Evolutionary conservation across 1,140 invertebrate species (phyloP).

Genomic region (Heliconius melpomene): DNA sequence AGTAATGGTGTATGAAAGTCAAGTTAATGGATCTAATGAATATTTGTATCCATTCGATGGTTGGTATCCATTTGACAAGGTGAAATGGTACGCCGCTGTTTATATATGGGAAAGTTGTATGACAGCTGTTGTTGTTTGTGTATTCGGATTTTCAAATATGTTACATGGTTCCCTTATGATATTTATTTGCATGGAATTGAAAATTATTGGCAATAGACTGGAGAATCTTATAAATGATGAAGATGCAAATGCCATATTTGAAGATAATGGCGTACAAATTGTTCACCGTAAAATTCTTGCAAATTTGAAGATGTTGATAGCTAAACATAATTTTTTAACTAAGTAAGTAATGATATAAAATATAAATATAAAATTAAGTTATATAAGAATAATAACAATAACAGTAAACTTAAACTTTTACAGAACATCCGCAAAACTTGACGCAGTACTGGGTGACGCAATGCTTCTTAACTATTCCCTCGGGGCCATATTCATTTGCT

Average conservation of each 20-base stretch:
- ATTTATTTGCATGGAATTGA: constrained; percentile 67
- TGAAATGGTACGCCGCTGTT: constrained; percentile 57
- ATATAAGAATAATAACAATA: constrained; percentile 32
- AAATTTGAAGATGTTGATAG: constrained; percentile 59
- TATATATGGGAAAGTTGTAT: constrained; percentile 69
- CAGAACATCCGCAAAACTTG: constrained; percentile 58
- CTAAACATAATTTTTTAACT: constrained; percentile 54
- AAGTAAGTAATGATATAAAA: constrained; percentile 45
- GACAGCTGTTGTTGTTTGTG: constrained; percentile 59
- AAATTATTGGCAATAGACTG: constrained; percentile 55
- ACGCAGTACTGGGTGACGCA: constrained; percentile 58
- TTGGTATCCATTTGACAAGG: constrained; percentile 72
- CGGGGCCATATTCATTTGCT: constrained; percentile 64
- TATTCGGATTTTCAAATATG: constrained; percentile 55
- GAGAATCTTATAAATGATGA: constrained; percentile 52
- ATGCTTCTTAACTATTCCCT: constrained; percentile 66
- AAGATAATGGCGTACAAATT: constrained; percentile 37
- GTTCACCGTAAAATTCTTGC: constrained; percentile 48
- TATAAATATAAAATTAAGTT: neutral
- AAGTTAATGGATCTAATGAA: constrained; percentile 46
- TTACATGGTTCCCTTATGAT: constrained; percentile 54
- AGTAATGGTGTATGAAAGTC: constrained; percentile 59
- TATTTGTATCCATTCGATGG: constrained; percentile 66
- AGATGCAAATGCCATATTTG: constrained; percentile 46
- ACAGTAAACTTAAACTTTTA: constrained; percentile 47